phyloP scores from a whole-genome alignment of 2,888 invertebrate species.

The Yponomeuta malinellus region DNA sequence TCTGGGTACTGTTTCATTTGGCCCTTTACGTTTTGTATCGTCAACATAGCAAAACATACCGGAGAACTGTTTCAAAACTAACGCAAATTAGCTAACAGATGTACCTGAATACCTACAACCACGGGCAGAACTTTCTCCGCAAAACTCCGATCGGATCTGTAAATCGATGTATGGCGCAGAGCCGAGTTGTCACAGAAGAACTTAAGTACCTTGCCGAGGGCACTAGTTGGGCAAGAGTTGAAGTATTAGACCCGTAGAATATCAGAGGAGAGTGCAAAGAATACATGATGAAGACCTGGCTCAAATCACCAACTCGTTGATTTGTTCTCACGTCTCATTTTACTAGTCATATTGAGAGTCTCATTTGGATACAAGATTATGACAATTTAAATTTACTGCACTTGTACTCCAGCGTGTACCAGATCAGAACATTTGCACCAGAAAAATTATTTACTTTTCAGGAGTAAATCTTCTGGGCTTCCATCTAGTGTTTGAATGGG shows the following conservation, averaged over 20 bases:
- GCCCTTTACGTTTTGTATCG: background rate
- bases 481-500: background rate
- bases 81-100: background rate
- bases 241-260: too few species aligned
- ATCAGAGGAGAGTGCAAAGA: too few species aligned
- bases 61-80: background rate
- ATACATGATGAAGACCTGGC: too few species aligned
- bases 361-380: too few species aligned
- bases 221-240: too few species aligned
- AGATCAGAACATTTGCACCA: background rate
- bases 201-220: too few species aligned
- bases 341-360: too few species aligned
- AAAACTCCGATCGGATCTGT: conserved; percentile 5
- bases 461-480: background rate
- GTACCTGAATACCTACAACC: background rate
- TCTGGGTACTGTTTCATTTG: background rate
- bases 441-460: background rate
- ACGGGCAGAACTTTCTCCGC: conserved; percentile 9
- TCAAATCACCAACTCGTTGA: too few species aligned
- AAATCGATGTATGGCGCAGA: background rate
- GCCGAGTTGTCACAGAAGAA: background rate
- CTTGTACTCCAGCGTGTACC: too few species aligned
- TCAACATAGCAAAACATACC: background rate
- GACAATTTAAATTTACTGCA: too few species aligned
- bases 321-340: too few species aligned